Conservation (phyloP, 2,888 invertebrate species). For the Troglohyphantes excavatus region DNA sequence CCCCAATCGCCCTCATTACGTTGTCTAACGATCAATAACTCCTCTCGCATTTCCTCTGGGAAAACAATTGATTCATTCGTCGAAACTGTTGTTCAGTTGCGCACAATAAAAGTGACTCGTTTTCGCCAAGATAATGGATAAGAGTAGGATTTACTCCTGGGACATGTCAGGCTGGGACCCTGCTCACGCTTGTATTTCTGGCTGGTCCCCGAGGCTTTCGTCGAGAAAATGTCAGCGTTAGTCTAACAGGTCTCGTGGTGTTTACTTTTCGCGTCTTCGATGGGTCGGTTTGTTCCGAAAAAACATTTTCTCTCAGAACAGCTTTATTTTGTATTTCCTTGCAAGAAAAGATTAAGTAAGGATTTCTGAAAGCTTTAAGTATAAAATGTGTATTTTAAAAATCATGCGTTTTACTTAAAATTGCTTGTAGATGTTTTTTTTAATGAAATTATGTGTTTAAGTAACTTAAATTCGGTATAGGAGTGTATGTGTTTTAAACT, state of each 20-base stretch:
- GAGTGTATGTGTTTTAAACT: too few species aligned
- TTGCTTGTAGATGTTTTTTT: too few species aligned
- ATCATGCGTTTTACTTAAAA: too few species aligned
- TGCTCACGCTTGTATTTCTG: neutral
- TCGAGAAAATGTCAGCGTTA: constrained; percentile 12
- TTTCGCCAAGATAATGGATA: constrained; percentile 39
- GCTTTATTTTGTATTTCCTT: constrained; percentile 1
- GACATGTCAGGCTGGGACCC: constrained; percentile 5
- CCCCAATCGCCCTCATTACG: constrained; percentile 53
- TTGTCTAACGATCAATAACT: constrained; percentile 41
- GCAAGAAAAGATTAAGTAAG: too few species aligned
- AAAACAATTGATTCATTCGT: constrained; percentile 41
- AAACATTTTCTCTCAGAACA: neutral
- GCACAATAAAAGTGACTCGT: constrained; percentile 35
- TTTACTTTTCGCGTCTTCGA: neutral
- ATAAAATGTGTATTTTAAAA: too few species aligned
- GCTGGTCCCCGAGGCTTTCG: constrained; percentile 5
- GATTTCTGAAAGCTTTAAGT: too few species aligned
- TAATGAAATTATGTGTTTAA: too few species aligned
- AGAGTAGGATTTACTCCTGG: neutral
- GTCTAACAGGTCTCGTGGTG: neutral
- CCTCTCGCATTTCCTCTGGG: constrained; percentile 24
- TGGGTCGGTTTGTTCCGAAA: neutral
- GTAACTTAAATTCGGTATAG: too few species aligned
- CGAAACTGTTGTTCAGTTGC: constrained; percentile 35